These are phyloP conservation scores for Phacellophora camtschatica DNA, from an alignment of 30 jellyfish, hydroid and myxozoan species.

Conservation along the genomic window DNA sequence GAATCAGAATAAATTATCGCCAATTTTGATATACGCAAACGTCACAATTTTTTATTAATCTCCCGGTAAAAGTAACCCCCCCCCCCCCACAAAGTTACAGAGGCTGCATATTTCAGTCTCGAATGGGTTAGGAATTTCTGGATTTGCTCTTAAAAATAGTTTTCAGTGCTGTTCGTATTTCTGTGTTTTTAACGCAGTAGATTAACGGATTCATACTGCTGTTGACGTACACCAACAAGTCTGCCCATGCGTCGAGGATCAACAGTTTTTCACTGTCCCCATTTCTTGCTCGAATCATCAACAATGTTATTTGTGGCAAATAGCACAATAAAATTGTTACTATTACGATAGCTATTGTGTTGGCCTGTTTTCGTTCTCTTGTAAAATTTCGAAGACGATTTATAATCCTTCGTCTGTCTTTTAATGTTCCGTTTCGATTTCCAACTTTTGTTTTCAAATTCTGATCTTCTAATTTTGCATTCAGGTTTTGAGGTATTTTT, in stretches of 20 bases:
- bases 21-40: too few species aligned
- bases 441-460: neutral
- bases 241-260: constrained; percentile 60
- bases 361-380: constrained; percentile 35
- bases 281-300: constrained; percentile 22
- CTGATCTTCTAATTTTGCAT: neutral
- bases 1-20: too few species aligned
- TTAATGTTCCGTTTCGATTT: neutral
- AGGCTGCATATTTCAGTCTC: too few species aligned
- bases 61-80: too few species aligned
- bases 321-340: constrained; percentile 41
- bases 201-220: constrained; percentile 66
- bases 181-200: constrained; percentile 34
- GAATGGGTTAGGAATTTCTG: too few species aligned
- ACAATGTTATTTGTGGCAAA: constrained; percentile 41
- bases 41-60: too few species aligned
- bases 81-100: too few species aligned
- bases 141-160: neutral
- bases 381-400: constrained; percentile 11
- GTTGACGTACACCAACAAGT: constrained; percentile 48
- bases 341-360: constrained; percentile 42
- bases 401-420: neutral
- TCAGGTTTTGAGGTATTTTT: too few species aligned
- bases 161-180: constrained; percentile 34
- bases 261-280: constrained; percentile 22